phyloP scores from a whole-genome alignment of 1,140 invertebrate genomes.

The Araneus ventricosus region DNA sequence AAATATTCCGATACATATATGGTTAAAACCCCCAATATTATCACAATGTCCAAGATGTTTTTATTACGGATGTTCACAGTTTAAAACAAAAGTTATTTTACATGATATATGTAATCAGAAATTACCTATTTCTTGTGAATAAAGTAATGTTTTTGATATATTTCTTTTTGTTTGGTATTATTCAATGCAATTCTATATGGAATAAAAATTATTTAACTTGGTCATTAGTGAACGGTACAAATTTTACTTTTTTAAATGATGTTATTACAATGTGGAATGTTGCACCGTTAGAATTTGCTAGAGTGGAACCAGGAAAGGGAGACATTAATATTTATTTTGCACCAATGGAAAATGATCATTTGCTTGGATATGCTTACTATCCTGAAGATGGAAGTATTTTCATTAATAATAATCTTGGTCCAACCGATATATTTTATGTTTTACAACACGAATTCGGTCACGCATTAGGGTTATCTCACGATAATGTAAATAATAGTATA shows the following conservation, averaged over 20 bases:
- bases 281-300: background rate
- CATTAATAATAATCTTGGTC: background rate
- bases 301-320: background rate
- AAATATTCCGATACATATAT: no score
- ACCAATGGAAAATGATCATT: background rate
- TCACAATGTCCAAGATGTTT: no score
- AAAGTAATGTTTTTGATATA: no score
- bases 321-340: constrained; percentile 31
- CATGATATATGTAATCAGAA: no score
- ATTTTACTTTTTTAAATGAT: background rate
- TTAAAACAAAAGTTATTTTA: no score
- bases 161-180: no score
- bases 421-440: background rate
- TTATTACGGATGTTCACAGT: no score
- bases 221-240: constrained; percentile 1
- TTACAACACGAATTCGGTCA: constrained; percentile 8
- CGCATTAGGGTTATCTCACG: background rate
- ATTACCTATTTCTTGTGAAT: no score
- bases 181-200: background rate
- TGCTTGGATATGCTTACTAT: background rate
- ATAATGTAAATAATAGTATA: background rate
- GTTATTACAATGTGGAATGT: background rate
- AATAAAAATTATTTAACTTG: background rate
- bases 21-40: no score
- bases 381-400: background rate